phyloP scores from a whole-genome alignment of 2,888 invertebrate genomes.

The Pristionchus exspectatus region DNA sequence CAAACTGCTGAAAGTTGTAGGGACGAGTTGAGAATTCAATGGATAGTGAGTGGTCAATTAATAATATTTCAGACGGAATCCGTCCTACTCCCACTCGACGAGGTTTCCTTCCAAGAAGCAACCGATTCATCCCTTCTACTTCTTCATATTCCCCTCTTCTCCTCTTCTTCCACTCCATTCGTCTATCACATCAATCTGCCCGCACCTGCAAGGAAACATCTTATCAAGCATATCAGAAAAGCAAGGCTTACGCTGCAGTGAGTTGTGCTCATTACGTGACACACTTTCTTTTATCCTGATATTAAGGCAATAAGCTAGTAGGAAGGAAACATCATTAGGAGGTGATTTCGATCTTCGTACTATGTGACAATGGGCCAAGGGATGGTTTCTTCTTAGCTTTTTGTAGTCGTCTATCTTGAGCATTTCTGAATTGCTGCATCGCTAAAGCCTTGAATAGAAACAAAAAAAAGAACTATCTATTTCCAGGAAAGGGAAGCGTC shows the following conservation, averaged over 20 bases:
- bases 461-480: no score
- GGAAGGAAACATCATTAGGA: no score
- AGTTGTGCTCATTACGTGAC: background rate
- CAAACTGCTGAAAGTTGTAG: background rate
- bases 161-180: slow-evolving; percentile 40
- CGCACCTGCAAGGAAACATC: slow-evolving; percentile 47
- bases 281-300: no score
- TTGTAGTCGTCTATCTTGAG: no score
- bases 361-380: no score
- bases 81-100: slow-evolving; percentile 45
- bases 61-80: slow-evolving; percentile 3
- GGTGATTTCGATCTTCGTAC: no score
- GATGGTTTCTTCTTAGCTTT: no score
- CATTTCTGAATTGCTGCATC: no score
- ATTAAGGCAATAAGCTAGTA: no score
- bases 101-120: slow-evolving; percentile 52
- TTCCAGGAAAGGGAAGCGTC: slow-evolving; percentile 57
- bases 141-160: slow-evolving; percentile 52
- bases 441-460: background rate
- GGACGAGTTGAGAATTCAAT: background rate
- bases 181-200: slow-evolving; percentile 51
- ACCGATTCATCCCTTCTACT: slow-evolving; percentile 25
- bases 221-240: slow-evolving; percentile 49
- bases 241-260: slow-evolving; percentile 26
- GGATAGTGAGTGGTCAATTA: background rate